phyloP scores from a whole-genome alignment of 2,888 invertebrate species.

The Cancer borealis region DNA sequence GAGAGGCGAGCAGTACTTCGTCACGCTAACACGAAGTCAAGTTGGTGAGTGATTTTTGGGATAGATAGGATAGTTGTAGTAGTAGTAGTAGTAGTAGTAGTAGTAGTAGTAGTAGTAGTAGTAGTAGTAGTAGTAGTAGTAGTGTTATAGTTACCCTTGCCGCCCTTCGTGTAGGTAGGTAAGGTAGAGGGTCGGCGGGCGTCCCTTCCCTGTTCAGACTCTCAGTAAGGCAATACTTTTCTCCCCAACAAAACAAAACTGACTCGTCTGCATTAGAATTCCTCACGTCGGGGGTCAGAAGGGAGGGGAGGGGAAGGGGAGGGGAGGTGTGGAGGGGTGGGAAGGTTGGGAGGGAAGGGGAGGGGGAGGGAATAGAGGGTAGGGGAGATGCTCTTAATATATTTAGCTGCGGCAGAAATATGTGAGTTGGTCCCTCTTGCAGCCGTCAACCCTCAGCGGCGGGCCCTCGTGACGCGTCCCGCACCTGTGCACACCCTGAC shows the following conservation, averaged over 20 bases:
- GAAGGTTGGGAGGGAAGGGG: background rate
- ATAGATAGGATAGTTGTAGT: background rate
- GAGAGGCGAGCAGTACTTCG: background rate
- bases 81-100: background rate
- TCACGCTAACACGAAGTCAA: background rate
- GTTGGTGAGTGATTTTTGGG: too few relatives aligned
- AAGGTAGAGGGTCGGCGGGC: too few relatives aligned
- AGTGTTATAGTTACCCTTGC: background rate
- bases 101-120: background rate
- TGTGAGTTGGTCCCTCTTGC: constrained; percentile 4
- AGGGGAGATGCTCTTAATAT: background rate
- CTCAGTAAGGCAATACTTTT: constrained; percentile 29
- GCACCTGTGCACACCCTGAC: constrained; percentile 6
- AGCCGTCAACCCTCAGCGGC: constrained; percentile 12
- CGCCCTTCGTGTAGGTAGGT: background rate
- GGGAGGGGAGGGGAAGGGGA: constrained; percentile 7
- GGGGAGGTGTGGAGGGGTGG: background rate
- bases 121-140: background rate
- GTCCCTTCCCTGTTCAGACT: background rate
- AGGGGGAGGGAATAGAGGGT: background rate
- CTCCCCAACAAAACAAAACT: constrained; percentile 33
- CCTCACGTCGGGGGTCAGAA: background rate
- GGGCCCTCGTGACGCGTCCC: constrained; percentile 21
- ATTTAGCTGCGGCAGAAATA: constrained; percentile 11
- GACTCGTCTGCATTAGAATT: constrained; percentile 33